Evolutionary conservation across 2,888 invertebrate genomes (phyloP).

Genomic region (Phorcus lineatus): DNA sequence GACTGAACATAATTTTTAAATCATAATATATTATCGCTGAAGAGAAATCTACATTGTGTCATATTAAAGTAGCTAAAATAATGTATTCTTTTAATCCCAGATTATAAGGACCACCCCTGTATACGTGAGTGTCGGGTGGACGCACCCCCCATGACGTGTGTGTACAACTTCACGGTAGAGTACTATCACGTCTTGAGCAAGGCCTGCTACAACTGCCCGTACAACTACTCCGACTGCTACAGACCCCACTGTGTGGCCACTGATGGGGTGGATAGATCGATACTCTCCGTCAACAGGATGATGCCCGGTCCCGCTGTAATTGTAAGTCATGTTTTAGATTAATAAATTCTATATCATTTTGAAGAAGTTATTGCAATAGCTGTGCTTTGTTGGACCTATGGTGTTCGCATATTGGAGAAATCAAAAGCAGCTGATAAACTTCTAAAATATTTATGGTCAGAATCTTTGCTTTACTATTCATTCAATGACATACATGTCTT

Average conservation of each 20-base stretch:
- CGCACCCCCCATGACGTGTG: constrained; percentile 81
- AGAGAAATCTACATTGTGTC: too few species aligned
- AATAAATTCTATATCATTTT: too few species aligned
- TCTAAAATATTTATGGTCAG: too few species aligned
- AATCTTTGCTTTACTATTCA: too few species aligned
- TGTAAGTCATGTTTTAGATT: constrained; percentile 40
- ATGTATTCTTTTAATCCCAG: constrained; percentile 46
- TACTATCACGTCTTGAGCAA: constrained; percentile 90
- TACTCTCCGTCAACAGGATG: constrained; percentile 86
- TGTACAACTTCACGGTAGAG: constrained; percentile 85
- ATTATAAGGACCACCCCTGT: constrained; percentile 79
- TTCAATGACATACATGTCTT: too few species aligned
- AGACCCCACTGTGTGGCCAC: constrained; percentile 88
- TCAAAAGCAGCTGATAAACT: too few species aligned
- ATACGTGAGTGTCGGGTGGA: constrained; percentile 80
- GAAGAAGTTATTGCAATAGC: too few species aligned
- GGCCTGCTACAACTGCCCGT: constrained; percentile 90
- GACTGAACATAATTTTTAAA: too few species aligned
- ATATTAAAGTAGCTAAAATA: too few species aligned
- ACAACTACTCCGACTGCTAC: constrained; percentile 84
- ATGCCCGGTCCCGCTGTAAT: constrained; percentile 89
- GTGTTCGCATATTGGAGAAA: too few species aligned
- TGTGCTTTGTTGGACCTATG: too few species aligned
- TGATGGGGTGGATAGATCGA: constrained; percentile 85
- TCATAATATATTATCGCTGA: too few species aligned